A percentile compares a stretch with the other conserved stretches of the same genome.
phyloP scores from a whole-genome alignment of 1,140 invertebrate genomes.

The Drosophila tropicalis region DNA sequence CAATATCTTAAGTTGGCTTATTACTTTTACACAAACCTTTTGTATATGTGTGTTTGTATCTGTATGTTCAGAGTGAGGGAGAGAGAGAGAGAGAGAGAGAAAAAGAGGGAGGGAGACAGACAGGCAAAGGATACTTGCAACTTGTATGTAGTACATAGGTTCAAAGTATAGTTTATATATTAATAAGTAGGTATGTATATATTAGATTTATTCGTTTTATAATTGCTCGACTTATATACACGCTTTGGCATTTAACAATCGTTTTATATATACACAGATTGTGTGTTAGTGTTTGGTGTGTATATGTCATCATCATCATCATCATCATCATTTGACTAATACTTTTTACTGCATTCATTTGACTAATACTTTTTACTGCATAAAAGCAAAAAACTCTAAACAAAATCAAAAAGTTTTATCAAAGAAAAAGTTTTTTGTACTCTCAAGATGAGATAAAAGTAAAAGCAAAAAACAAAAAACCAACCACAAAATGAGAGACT shows the following conservation, averaged over 20 bases:
- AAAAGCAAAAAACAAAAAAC: background rate
- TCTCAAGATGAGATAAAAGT: background rate
- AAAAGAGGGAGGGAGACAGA: background rate
- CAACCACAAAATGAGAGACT: background rate
- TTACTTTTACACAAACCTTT: background rate
- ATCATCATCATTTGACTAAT: background rate
- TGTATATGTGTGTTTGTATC: background rate
- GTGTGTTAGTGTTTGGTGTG: background rate
- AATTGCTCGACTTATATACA: slow-evolving; percentile 5
- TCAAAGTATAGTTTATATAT: slow-evolving; percentile 15
- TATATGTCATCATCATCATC: background rate
- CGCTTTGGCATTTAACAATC: slow-evolving; percentile 3
- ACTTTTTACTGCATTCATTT: slow-evolving; percentile 9
- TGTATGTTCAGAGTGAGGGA: background rate
- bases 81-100: background rate
- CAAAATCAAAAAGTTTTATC: slow-evolving; percentile 3
- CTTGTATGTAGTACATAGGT: slow-evolving; percentile 10
- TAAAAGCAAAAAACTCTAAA: slow-evolving; percentile 1
- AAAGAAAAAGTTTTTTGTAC: background rate
- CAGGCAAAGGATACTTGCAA: slow-evolving; percentile 13
- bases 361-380: slow-evolving; percentile 4
- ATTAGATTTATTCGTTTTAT: background rate
- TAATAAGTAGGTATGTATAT: background rate
- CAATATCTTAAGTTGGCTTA: too few species aligned
- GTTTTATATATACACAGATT: slow-evolving; percentile 4